Conservation (phyloP, 1,140 invertebrate genomes). For the Mercenaria mercenaria region DNA sequence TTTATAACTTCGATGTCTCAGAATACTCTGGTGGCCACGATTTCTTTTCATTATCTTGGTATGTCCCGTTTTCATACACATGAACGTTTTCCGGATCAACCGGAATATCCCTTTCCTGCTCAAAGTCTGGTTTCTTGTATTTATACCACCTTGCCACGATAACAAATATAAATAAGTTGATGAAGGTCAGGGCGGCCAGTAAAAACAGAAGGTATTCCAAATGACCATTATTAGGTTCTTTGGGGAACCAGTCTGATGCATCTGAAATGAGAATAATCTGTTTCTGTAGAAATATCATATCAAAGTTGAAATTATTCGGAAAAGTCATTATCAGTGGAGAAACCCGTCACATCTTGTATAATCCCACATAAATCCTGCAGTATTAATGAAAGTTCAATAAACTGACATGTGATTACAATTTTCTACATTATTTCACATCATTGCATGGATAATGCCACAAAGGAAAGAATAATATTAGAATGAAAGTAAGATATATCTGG, state of each 20-base stretch:
- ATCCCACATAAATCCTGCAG: no score
- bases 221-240: constrained; percentile 61
- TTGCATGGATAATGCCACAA: no score
- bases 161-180: constrained; percentile 53
- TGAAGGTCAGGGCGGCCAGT: constrained; percentile 21
- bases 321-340: not conserved
- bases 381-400: no score
- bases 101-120: not conserved
- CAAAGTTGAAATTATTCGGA: not conserved
- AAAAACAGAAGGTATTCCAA: constrained; percentile 63
- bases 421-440: no score
- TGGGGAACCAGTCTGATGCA: constrained; percentile 60
- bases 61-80: not conserved
- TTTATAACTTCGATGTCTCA: not conserved
- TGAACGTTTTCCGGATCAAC: not conserved
- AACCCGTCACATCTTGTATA: no score
- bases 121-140: constrained; percentile 50
- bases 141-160: constrained; percentile 60
- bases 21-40: constrained; percentile 10
- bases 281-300: no score
- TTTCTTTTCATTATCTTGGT: constrained; percentile 8
- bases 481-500: no score
- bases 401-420: no score
- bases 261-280: constrained; percentile 22
- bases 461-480: no score